A percentile compares a stretch with the other conserved stretches of the same genome.
These are phyloP conservation scores for Drosophila orosa DNA, from an alignment of 1,140 invertebrate genomes.

Conservation along the genomic window DNA sequence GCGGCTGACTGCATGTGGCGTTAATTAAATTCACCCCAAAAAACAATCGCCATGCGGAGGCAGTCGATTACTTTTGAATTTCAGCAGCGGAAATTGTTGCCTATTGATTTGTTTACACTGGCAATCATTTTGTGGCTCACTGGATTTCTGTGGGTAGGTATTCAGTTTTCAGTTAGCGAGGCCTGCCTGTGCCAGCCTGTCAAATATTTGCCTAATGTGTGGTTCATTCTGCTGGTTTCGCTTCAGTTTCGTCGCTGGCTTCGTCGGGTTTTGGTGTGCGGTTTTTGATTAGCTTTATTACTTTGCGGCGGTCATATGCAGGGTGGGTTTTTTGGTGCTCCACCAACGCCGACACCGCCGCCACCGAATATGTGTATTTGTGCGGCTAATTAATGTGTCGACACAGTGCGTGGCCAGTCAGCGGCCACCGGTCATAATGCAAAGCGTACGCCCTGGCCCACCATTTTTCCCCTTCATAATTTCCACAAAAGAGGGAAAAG, in stretches of 20 bases:
- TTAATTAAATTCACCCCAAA: constrained; percentile 48
- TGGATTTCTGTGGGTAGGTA: constrained; percentile 46
- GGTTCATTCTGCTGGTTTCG: constrained; percentile 64
- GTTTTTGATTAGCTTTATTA: constrained; percentile 83
- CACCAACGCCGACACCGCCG: not conserved
- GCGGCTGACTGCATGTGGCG: constrained; percentile 37
- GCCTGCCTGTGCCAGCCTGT: constrained; percentile 32
- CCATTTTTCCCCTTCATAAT: constrained; percentile 60
- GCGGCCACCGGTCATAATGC: constrained; percentile 31
- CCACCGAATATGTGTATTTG: constrained; percentile 20
- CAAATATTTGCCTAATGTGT: constrained; percentile 81
- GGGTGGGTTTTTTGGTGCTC: constrained; percentile 19
- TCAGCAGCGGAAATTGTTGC: constrained; percentile 36
- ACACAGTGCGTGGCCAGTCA: constrained; percentile 58
- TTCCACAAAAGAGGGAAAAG: constrained; percentile 30
- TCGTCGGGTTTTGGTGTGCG: constrained; percentile 52
- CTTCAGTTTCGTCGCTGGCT: constrained; percentile 31
- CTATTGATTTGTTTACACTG: constrained; percentile 68
- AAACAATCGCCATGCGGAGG: constrained; percentile 18
- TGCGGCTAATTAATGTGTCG: constrained; percentile 72
- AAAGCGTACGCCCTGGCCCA: constrained; percentile 21
- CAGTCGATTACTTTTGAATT: constrained; percentile 67
- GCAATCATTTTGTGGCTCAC: constrained; percentile 73
- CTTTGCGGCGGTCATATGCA: constrained; percentile 56
- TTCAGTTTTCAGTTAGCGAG: constrained; percentile 30